Conservation (phyloP, 2,113 vertebrate species). For the Brienomyrus brachyistius region DNA sequence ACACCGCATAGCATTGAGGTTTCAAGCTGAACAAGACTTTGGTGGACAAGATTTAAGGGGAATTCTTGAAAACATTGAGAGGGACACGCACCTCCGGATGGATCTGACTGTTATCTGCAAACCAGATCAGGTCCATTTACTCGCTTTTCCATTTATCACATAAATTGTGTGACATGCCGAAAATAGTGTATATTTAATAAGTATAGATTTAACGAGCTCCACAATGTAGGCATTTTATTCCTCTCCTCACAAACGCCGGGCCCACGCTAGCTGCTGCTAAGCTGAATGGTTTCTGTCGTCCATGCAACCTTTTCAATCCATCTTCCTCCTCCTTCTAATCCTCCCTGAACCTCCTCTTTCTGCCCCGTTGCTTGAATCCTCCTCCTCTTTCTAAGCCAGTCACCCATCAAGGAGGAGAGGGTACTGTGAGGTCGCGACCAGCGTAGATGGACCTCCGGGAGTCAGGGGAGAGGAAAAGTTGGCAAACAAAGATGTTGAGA, state of each 20-base stretch:
- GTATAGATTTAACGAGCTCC: neutral
- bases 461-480: neutral
- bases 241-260: neutral
- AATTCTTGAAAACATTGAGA: neutral
- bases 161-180: neutral
- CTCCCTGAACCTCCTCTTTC: neutral
- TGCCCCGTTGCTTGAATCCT: neutral
- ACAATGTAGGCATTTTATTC: neutral
- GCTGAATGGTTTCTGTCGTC: neutral
- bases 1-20: neutral
- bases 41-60: neutral
- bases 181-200: neutral
- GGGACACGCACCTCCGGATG: neutral
- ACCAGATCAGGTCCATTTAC: neutral
- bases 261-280: neutral
- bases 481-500: neutral
- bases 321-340: constrained; percentile 2
- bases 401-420: neutral
- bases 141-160: neutral
- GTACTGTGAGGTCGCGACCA: neutral
- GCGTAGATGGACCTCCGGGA: neutral
- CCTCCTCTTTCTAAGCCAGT: neutral
- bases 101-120: neutral
- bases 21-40: neutral
- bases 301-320: neutral